Percentiles rank a stretch among this genome's conserved stretches.
phyloP scores from a whole-genome alignment of 2,113 vertebrate species.

The Urocynchramus pylzowi region DNA sequence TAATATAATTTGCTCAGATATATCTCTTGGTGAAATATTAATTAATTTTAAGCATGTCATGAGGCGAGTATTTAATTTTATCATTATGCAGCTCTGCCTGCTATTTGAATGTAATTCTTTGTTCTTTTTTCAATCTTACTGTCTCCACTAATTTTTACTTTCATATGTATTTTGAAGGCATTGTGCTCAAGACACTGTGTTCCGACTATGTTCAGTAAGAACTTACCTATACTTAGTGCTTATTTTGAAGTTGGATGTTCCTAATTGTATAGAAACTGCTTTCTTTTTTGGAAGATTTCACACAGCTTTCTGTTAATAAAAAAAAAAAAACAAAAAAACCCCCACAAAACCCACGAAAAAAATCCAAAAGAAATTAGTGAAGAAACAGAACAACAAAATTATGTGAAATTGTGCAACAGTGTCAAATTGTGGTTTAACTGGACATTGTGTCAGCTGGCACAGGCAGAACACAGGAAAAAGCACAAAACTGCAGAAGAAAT shows the following conservation, averaged over 20 bases:
- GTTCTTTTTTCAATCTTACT: conserved; percentile 33
- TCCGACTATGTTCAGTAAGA: conserved; percentile 34
- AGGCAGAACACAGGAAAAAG: background rate
- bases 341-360: rapidly evolving
- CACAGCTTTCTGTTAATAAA: conserved; percentile 37
- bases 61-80: conserved; percentile 26
- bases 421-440: background rate
- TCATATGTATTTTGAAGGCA: conserved; percentile 42
- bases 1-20: conserved; percentile 38
- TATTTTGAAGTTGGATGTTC: conserved; percentile 28
- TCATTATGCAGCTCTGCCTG: conserved; percentile 27
- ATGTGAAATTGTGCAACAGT: background rate
- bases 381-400: background rate
- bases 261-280: background rate
- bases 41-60: conserved; percentile 40
- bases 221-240: conserved; percentile 21
- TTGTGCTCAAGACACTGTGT: background rate
- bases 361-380: background rate
- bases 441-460: background rate
- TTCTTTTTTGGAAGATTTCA: conserved; percentile 52
- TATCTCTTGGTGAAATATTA: conserved; percentile 17
- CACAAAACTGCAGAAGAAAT: background rate
- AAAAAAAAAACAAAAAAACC: background rate
- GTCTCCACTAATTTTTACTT: conserved; percentile 48
- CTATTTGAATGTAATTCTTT: conserved; percentile 53